Evolutionary conservation across 2,113 vertebrate genomes (phyloP), one percentile per base, ranked within the genome.

Genomic region (Morone saxatilis): DNA sequence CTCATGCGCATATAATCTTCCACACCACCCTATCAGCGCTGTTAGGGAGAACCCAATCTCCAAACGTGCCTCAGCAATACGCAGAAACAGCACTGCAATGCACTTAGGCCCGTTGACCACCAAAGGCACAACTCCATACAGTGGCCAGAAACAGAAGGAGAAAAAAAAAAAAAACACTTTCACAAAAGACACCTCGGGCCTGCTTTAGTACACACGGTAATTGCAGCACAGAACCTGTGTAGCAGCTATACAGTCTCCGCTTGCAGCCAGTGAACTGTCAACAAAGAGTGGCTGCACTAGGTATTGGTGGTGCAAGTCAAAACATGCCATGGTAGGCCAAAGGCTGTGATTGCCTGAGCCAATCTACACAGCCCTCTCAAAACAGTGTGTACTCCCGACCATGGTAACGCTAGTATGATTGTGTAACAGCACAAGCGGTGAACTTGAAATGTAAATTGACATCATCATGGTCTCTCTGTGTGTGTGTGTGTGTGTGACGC

Each of bases 381-480:
- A 88, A 89, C 90, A 76, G 84, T 91, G 94, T 91, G 90, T 91
- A 84, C 91, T 86, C 86, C 81, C 84, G 67, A 84, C 92, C 91
- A 93, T 94, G 92, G 91, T 87, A 95, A 95, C 92, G 80, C 89
- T 89, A 94, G 84, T 90, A 93, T 92, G 92, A 88, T 93, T 93
- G 92, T 94, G 89, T 92, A 94, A 95, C 92, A 89, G 73, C 89
- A 90, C 88, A 83, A 78, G 91, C 86, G 86, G 87, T 92, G 88
- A 92, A 92, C 93, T 91, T 93, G 77, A 92, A 92, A 94, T 92
- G 92, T 91, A 94, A 94, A 94, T 93, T 92, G 91, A 94, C 93
- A 92, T 94, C 90, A 92, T 90, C 88, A 66, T 72, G 81, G 60
- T 53, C 12, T 31, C 5, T 43, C 92, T 90, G 74, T 38, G 53